phyloP scores from a whole-genome alignment of 2,888 invertebrate species.

The Rotaria magnacalcarata region DNA sequence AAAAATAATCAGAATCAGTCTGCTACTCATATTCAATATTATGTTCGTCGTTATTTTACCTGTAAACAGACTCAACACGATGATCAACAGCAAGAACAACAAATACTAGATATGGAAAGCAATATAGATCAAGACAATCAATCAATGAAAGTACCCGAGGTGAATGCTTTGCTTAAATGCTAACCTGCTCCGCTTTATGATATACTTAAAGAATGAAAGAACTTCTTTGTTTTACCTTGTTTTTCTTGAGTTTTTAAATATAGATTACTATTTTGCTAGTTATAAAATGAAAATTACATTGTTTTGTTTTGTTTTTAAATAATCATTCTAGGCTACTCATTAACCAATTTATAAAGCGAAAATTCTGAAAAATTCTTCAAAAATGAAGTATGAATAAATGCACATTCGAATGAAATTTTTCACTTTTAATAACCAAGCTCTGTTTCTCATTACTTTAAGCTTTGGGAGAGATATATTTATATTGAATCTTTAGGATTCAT shows the following conservation, averaged over 20 bases:
- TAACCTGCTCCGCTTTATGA: neutral
- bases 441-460: too few species aligned
- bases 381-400: too few species aligned
- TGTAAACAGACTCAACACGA: neutral
- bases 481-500: neutral
- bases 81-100: neutral
- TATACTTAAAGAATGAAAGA: too few species aligned
- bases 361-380: neutral
- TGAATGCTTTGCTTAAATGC: neutral
- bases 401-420: too few species aligned
- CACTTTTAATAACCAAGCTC: too few species aligned
- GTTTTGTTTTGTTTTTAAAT: neutral
- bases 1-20: neutral
- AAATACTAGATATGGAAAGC: neutral
- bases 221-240: too few species aligned
- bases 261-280: too few species aligned
- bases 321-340: neutral
- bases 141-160: neutral
- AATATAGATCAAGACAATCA: neutral
- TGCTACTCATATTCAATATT: neutral
- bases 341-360: neutral
- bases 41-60: neutral
- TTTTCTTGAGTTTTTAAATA: too few species aligned
- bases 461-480: too few species aligned
- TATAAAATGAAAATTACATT: too few species aligned